Evolutionary conservation across 2,888 invertebrate genomes (phyloP).

Genomic region (Catonia carolina): DNA sequence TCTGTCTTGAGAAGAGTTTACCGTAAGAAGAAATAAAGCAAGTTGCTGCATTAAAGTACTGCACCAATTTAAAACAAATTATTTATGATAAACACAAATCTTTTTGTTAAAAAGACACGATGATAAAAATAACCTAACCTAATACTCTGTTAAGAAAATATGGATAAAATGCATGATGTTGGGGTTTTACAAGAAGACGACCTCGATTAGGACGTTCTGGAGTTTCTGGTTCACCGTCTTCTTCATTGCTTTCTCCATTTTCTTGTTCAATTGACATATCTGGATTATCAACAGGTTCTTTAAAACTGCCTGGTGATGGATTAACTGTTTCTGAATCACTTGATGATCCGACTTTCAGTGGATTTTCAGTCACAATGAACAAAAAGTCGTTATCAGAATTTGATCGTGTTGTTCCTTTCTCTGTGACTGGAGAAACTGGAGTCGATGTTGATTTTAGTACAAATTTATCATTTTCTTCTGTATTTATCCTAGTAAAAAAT

Average conservation of each 20-base stretch:
- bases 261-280: neutral
- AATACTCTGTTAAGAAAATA: slow-evolving; percentile 50
- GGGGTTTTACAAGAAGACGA: slow-evolving; percentile 45
- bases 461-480: slow-evolving; percentile 13
- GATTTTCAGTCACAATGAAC: slow-evolving; percentile 23
- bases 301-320: neutral
- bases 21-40: neutral
- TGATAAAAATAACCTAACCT: slow-evolving; percentile 39
- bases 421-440: neutral
- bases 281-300: neutral
- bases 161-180: slow-evolving; percentile 49
- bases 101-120: too few species aligned
- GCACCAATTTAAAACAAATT: neutral
- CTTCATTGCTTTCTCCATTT: slow-evolving; percentile 17
- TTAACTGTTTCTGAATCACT: neutral
- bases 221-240: slow-evolving; percentile 22
- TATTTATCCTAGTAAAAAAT: slow-evolving; percentile 21
- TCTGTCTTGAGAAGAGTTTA: too few species aligned
- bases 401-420: neutral
- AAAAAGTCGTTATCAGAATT: slow-evolving; percentile 8
- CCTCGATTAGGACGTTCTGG: slow-evolving; percentile 46
- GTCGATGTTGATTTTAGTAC: neutral
- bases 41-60: neutral
- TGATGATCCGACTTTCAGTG: slow-evolving; percentile 2
- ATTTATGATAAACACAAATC: too few species aligned